Conservation (phyloP, 2,888 invertebrate species). For the Acleris laterana region DNA sequence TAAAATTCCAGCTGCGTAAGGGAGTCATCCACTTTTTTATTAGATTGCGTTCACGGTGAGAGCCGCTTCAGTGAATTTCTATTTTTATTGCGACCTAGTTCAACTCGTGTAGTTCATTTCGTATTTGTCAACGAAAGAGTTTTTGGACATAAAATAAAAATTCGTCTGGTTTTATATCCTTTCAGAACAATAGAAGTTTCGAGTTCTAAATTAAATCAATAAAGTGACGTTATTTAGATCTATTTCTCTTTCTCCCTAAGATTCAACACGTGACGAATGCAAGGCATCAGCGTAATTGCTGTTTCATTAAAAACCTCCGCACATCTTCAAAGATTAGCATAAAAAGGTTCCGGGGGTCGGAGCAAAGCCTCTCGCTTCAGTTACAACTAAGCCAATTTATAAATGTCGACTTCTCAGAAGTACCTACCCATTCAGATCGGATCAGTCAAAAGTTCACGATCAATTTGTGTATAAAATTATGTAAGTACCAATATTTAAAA, state of each 20-base stretch:
- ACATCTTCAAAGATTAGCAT: constrained; percentile 80
- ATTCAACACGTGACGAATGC: constrained; percentile 62
- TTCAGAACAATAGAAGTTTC: neutral
- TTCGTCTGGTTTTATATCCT: neutral
- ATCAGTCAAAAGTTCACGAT: constrained; percentile 42
- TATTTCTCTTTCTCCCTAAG: constrained; percentile 45
- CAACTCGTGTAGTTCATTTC: neutral
- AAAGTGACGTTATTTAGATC: constrained; percentile 57
- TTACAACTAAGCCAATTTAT: constrained; percentile 68
- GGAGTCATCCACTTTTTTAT: constrained; percentile 70
- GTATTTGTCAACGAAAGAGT: neutral
- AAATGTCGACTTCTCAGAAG: constrained; percentile 59
- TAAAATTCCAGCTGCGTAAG: constrained; percentile 77
- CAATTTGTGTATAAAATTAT: constrained; percentile 21
- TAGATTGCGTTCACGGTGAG: constrained; percentile 61
- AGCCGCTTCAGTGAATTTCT: constrained; percentile 55
- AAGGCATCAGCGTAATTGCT: constrained; percentile 76
- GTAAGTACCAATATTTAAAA: too few relatives aligned
- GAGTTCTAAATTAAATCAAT: constrained; percentile 59
- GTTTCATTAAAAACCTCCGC: constrained; percentile 78
- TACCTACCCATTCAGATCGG: constrained; percentile 53
- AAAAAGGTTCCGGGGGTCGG: constrained; percentile 69
- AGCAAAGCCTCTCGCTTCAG: constrained; percentile 49
- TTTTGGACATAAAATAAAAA: neutral
- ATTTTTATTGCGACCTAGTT: constrained; percentile 44